Evolutionary conservation across 2,113 vertebrate genomes (phyloP).

Genomic region (Pleuronectes platessa): DNA sequence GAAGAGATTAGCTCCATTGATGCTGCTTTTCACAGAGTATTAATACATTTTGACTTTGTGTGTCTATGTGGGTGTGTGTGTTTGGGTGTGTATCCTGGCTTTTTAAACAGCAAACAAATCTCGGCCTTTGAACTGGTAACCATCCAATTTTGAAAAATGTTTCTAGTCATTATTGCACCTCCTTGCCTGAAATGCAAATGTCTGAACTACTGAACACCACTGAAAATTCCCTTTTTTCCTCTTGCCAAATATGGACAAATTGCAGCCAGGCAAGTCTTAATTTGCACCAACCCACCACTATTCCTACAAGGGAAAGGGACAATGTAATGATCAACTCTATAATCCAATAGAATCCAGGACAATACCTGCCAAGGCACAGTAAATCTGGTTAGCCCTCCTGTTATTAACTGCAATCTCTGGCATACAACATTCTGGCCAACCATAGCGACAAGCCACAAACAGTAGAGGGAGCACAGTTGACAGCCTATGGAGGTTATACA

Average conservation of each 20-base stretch:
- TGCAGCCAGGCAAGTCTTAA: neutral
- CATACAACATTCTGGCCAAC: conserved; percentile 40
- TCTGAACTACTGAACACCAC: too few relatives aligned
- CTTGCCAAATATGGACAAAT: neutral
- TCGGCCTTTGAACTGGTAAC: too few relatives aligned
- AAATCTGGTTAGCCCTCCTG: conserved; percentile 32
- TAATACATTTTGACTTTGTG: neutral
- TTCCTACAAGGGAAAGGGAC: conserved; percentile 1
- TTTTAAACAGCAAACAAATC: too few relatives aligned
- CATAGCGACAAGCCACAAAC: conserved; percentile 34
- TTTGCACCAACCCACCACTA: neutral
- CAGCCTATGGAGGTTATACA: neutral
- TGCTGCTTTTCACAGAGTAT: conserved; percentile 28
- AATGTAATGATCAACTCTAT: conserved; percentile 10
- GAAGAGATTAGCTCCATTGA: conserved; percentile 52
- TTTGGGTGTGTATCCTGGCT: too few relatives aligned
- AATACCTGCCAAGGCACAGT: conserved; percentile 32
- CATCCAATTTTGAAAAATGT: too few relatives aligned
- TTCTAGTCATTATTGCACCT: too few relatives aligned
- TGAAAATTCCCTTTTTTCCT: too few relatives aligned
- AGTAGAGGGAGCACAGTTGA: conserved; percentile 8
- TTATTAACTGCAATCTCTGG: conserved; percentile 51
- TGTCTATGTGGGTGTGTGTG: neutral
- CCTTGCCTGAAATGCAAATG: too few relatives aligned
- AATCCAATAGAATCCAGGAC: conserved; percentile 23